Percentiles rank a stretch among this genome's conserved stretches.
Evolutionary conservation across 2,888 invertebrate genomes (phyloP).

Genomic region (Dasypolia templi): DNA sequence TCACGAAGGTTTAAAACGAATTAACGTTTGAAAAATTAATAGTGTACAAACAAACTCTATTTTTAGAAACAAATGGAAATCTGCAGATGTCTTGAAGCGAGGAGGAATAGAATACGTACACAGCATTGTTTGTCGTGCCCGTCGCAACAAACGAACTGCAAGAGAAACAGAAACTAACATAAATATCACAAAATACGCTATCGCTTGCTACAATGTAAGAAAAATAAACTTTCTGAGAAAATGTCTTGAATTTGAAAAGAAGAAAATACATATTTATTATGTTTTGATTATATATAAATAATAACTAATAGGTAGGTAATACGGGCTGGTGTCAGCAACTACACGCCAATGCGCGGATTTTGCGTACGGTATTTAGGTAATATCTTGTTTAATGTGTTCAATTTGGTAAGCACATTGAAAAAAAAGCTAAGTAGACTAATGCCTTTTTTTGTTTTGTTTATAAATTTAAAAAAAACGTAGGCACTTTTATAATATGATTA

Average conservation of each 20-base stretch:
- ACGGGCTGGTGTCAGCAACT: no score
- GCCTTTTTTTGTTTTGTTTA: no score
- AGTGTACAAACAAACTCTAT: constrained; percentile 15
- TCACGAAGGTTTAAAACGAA: background rate
- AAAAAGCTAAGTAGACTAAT: no score
- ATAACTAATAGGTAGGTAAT: no score
- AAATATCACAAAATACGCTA: constrained; percentile 27
- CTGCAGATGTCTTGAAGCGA: constrained; percentile 21
- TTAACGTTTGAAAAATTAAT: background rate
- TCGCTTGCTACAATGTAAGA: background rate
- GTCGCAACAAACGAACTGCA: constrained; percentile 31
- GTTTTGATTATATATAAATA: no score
- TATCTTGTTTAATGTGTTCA: background rate
- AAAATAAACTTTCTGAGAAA: background rate
- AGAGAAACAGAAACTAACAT: constrained; percentile 10
- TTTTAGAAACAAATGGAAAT: constrained; percentile 48
- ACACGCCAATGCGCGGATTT: no score
- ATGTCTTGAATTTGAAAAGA: background rate
- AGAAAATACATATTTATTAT: background rate
- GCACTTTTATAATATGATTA: no score
- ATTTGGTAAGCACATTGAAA: background rate
- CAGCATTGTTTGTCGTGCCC: constrained; percentile 36
- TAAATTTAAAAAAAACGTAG: no score
- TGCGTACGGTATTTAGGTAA: no score
- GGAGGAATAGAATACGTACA: constrained; percentile 23